Conservation (phyloP, 2,797 vertebrate genomes). For the Lacerta viridis region DNA sequence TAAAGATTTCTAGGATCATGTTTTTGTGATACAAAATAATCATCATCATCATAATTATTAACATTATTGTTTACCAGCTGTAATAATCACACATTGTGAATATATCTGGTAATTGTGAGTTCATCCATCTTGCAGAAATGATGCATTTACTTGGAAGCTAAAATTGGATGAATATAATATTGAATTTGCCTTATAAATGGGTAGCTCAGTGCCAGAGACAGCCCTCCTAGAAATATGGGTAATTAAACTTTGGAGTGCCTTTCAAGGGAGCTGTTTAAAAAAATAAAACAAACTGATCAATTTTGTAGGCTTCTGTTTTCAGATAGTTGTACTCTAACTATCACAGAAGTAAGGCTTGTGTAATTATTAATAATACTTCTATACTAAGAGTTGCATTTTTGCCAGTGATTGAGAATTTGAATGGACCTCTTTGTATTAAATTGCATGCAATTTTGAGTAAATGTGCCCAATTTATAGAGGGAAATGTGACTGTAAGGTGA, state of each 20-base stretch:
- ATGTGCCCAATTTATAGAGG: background rate
- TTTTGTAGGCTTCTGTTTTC: constrained; percentile 8
- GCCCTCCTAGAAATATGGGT: constrained; percentile 15
- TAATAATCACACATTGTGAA: background rate
- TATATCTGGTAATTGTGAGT: background rate
- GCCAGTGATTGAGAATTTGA: background rate
- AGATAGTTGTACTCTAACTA: background rate
- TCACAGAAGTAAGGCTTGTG: background rate
- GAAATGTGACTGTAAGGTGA: background rate
- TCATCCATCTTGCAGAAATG: constrained; percentile 3
- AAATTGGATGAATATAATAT: constrained; percentile 4
- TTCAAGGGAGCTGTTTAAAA: constrained; percentile 15
- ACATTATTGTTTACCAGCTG: background rate
- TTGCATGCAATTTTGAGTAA: background rate
- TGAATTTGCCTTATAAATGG: constrained; percentile 22
- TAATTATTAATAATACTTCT: constrained; percentile 11
- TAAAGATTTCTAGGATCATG: background rate
- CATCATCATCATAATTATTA: too few species aligned
- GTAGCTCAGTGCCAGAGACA: background rate
- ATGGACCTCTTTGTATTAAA: background rate
- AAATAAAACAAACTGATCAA: constrained; percentile 6
- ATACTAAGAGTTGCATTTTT: background rate
- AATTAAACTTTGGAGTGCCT: constrained; percentile 26
- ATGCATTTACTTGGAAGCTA: constrained; percentile 16
- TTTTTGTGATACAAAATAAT: background rate